phyloP scores from a whole-genome alignment of 92 coral and sea anemone species.

The Pocillopora meandrina region DNA sequence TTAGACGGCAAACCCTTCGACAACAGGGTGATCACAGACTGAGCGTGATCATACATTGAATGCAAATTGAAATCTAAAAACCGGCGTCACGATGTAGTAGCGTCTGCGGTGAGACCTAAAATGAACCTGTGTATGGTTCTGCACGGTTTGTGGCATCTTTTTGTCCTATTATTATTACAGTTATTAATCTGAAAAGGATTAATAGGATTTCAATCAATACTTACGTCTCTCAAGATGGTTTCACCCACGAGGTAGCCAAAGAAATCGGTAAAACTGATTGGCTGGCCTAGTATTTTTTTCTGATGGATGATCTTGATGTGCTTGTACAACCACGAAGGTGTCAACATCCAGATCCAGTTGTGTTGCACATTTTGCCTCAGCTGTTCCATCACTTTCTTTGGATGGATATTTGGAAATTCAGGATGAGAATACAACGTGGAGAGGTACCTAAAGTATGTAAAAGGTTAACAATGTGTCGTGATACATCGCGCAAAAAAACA shows the following conservation, averaged over 20 bases:
- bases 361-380: constrained; percentile 41
- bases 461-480: neutral
- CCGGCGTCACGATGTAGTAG: too few species aligned
- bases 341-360: constrained; percentile 42
- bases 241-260: constrained; percentile 78
- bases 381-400: constrained; percentile 45
- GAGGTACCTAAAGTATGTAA: constrained; percentile 49
- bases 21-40: too few species aligned
- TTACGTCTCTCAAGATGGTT: constrained; percentile 53
- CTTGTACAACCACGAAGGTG: constrained; percentile 55
- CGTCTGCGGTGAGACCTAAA: too few species aligned
- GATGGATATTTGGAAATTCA: constrained; percentile 55
- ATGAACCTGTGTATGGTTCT: too few species aligned
- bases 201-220: neutral
- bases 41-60: too few species aligned
- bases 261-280: constrained; percentile 77
- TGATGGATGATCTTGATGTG: constrained; percentile 20
- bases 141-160: too few species aligned
- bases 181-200: neutral
- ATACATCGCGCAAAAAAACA: too few species aligned
- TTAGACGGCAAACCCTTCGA: too few species aligned
- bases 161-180: too few species aligned
- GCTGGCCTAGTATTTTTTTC: constrained; percentile 60
- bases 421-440: constrained; percentile 72
- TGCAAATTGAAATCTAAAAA: too few species aligned